Base-by-base conservation (phyloP, 2,888 invertebrate species). In the Euclidia mi region DNA sequence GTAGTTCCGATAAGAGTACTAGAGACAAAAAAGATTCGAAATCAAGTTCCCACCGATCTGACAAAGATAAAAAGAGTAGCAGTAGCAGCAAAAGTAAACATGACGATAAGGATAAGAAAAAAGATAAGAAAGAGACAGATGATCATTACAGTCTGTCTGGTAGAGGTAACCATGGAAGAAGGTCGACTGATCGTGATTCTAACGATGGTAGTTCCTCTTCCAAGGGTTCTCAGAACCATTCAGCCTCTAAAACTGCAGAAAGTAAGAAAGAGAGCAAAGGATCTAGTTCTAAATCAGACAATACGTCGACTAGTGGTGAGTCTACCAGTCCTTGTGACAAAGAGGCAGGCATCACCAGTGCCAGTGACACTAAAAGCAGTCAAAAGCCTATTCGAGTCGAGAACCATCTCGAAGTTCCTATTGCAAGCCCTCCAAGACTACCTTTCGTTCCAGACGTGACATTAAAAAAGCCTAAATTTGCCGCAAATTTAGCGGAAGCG, bases 131-230 rank as follows among this genome's bases (percentile, higher is more conserved):
- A 78, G 89, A 94, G 1, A 94, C 94, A 51, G 97, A 97, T 78
- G 97, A 97, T 84, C 97, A 97, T 80, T 96, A 96, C 55, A 96
- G 96, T 71, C 91, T 96, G 3, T 96, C 96, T 31, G 95, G 95
- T 0, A 96, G 96, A 77, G 95, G 95, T 9, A 95, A 95, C 35
- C 95, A 95, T 47, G 95, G 95, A 66, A 95, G 97, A 4, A 94
- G 97, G 43, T 97, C 97, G 0, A 97, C 97, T 0, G 98, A 97
- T 71, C 94, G 97, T 60, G 97, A 98, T 88, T 97, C 97, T 0
- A 97, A 97, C 71, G 97, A 97, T 81, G 97, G 96, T 9, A 95
- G 95, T 51, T 94, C 95, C 1, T 94, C 94, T 0, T 92, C 90
- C 0, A 94, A 94, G 84, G 91, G 94, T 1, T 91, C 91, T 1